Evolutionary conservation across 2,113 vertebrate species (phyloP).

Genomic region (Rhodinocichla rosea): DNA sequence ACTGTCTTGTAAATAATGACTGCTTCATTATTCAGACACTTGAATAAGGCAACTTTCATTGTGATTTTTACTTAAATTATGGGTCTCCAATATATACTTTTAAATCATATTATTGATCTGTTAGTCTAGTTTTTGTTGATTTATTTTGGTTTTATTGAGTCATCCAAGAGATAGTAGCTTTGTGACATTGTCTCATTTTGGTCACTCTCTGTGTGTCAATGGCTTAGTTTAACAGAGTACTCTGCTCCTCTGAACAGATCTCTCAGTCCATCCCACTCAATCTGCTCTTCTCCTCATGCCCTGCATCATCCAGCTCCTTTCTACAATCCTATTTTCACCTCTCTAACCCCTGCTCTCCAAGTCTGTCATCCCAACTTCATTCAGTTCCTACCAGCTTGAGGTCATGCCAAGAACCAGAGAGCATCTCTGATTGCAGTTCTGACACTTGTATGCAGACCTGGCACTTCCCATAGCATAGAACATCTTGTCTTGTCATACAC

Average conservation of each 20-base stretch:
- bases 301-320: neutral
- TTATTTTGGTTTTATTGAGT: neutral
- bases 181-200: neutral
- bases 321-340: neutral
- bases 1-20: neutral
- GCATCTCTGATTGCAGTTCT: neutral
- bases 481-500: neutral
- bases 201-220: neutral
- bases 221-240: neutral
- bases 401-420: neutral
- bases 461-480: neutral
- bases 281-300: neutral
- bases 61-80: neutral
- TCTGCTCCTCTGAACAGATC: neutral
- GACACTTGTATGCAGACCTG: neutral
- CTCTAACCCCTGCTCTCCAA: neutral
- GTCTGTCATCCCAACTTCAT: neutral
- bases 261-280: neutral
- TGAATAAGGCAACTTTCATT: neutral
- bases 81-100: neutral
- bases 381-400: neutral
- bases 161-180: neutral
- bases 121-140: neutral
- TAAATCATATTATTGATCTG: neutral
- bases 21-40: fast-evolving